Conservation (phyloP, 2,888 invertebrate genomes). For the Acanthopleura granulata region DNA sequence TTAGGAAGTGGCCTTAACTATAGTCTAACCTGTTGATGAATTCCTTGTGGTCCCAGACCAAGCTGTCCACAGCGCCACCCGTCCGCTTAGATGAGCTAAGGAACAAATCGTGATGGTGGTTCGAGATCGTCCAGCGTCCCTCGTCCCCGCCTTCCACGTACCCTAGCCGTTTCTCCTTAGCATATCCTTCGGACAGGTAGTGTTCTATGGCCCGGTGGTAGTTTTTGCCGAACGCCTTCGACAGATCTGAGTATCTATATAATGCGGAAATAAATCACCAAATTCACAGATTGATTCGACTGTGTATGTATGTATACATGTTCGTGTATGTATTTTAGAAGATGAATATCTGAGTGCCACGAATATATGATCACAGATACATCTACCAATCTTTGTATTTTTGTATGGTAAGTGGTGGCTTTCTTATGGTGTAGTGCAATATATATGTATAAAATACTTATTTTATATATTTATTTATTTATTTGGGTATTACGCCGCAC, state of each 20-base stretch:
- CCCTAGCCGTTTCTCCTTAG: slow-evolving; percentile 34
- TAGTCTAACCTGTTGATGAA: slow-evolving; percentile 19
- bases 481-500: too few species aligned
- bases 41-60: slow-evolving; percentile 41
- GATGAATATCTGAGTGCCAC: too few species aligned
- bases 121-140: slow-evolving; percentile 36
- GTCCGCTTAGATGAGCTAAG: slow-evolving; percentile 36
- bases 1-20: too few species aligned
- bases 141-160: slow-evolving; percentile 27
- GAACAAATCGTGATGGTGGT: slow-evolving; percentile 28
- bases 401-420: too few species aligned
- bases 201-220: slow-evolving; percentile 36
- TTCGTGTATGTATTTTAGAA: too few species aligned
- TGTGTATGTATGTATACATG: too few species aligned
- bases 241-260: slow-evolving; percentile 35
- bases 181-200: slow-evolving; percentile 28
- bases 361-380: too few species aligned
- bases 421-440: too few species aligned
- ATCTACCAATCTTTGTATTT: too few species aligned
- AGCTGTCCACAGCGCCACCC: slow-evolving; percentile 40
- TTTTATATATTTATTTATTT: too few species aligned
- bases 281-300: too few species aligned
- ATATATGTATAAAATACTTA: too few species aligned
- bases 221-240: slow-evolving; percentile 31
- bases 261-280: background rate